Evolutionary conservation across 2,888 invertebrate species (phyloP).

Genomic region (Synergus itoensis): DNA sequence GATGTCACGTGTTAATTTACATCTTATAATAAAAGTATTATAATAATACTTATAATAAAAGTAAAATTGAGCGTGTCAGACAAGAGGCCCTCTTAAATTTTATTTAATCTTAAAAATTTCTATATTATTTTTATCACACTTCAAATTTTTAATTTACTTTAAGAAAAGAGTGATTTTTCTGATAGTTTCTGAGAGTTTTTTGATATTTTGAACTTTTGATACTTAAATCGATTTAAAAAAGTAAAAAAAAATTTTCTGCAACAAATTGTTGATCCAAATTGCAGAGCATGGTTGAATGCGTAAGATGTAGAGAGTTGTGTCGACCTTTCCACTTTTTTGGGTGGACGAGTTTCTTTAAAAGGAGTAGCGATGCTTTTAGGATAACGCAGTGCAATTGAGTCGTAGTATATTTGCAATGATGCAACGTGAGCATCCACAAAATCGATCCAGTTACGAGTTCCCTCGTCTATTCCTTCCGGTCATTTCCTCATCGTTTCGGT

Average conservation of each 20-base stretch:
- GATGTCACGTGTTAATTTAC: slow-evolving; percentile 2
- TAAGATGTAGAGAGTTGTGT: neutral
- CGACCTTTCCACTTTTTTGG: slow-evolving; percentile 9
- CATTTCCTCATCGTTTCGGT: neutral
- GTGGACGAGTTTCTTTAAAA: slow-evolving; percentile 14
- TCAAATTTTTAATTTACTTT: too few relatives aligned
- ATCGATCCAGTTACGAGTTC: slow-evolving; percentile 31
- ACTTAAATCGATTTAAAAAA: too few relatives aligned
- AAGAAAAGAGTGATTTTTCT: too few relatives aligned
- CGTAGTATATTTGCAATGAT: slow-evolving; percentile 12
- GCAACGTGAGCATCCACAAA: slow-evolving; percentile 19
- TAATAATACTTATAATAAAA: neutral
- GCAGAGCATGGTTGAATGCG: neutral
- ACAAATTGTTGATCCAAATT: neutral
- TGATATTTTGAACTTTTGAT: too few relatives aligned
- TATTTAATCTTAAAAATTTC: too few relatives aligned
- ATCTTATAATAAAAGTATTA: neutral
- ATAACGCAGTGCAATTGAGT: slow-evolving; percentile 28
- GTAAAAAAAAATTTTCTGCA: neutral
- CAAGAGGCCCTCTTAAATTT: neutral
- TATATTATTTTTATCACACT: too few relatives aligned
- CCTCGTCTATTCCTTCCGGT: slow-evolving; percentile 19
- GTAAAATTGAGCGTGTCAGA: neutral
- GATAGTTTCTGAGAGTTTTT: too few relatives aligned
- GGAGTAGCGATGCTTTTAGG: slow-evolving; percentile 16